These are phyloP conservation scores for Valencia hispanica DNA, from an alignment of 2,797 vertebrate genomes.

Conservation along the genomic window DNA sequence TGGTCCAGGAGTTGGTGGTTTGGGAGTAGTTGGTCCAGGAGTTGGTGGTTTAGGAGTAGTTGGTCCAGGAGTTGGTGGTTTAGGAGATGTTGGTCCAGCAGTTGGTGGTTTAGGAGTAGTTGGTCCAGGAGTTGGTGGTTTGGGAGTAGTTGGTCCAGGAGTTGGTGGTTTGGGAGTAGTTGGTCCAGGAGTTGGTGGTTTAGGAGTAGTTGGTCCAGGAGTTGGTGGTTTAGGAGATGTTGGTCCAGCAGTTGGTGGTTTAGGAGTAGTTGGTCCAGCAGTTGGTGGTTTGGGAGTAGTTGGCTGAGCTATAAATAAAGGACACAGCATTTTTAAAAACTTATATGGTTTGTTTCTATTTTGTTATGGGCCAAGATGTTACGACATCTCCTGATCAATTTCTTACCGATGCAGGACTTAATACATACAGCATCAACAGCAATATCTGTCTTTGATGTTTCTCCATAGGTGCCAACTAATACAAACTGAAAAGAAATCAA, in stretches of 20 bases:
- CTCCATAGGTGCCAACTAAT: constrained; percentile 79
- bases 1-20: constrained; percentile 3
- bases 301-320: constrained; percentile 14
- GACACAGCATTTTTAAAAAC: background rate
- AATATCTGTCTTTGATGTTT: constrained; percentile 77
- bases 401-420: constrained; percentile 78
- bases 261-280: background rate
- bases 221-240: constrained; percentile 19
- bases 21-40: background rate
- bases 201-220: background rate
- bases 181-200: constrained; percentile 3
- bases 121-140: too few relatives aligned
- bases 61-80: constrained; percentile 28
- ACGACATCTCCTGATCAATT: background rate
- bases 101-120: constrained; percentile 4
- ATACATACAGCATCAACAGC: constrained; percentile 85
- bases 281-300: background rate
- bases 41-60: constrained; percentile 21
- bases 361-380: background rate
- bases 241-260: constrained; percentile 27
- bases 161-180: constrained; percentile 4
- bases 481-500: constrained; percentile 77
- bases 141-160: too few relatives aligned
- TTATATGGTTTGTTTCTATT: background rate
- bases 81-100: background rate